A percentile compares a stretch with the other conserved stretches of the same genome.
Evolutionary conservation across 1,140 invertebrate species (phyloP).

Genomic region (Melanaphis sacchari): DNA sequence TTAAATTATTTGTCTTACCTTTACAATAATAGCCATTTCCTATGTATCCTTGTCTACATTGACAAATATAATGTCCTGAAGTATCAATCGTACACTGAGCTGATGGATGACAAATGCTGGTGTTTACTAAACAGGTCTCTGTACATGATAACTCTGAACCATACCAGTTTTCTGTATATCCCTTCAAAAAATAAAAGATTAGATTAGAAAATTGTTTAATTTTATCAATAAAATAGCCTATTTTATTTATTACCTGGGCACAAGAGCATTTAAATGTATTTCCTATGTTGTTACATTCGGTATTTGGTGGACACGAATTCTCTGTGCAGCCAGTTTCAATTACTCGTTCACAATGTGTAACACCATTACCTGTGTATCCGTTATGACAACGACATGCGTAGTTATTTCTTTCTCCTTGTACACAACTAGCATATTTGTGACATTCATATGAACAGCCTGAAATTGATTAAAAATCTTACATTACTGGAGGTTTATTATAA

Average conservation of each 20-base stretch:
- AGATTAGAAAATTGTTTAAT: not conserved
- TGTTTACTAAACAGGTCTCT: constrained; percentile 63
- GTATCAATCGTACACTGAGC: constrained; percentile 70
- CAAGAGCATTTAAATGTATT: constrained; percentile 66
- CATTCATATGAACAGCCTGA: constrained; percentile 60
- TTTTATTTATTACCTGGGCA: constrained; percentile 32
- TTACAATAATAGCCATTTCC: constrained; percentile 76
- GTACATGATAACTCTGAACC: constrained; percentile 64
- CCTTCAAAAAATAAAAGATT: not conserved
- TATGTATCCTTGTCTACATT: constrained; percentile 78
- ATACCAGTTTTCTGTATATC: constrained; percentile 60
- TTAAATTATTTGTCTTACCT: constrained; percentile 33
- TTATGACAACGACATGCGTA: constrained; percentile 72
- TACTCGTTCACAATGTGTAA: constrained; percentile 60
- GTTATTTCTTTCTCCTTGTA: constrained; percentile 62
- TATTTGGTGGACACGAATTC: constrained; percentile 84
- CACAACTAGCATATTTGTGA: constrained; percentile 60
- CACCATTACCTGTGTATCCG: constrained; percentile 70
- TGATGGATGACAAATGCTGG: constrained; percentile 68
- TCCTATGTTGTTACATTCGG: constrained; percentile 78
- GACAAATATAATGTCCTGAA: constrained; percentile 67
- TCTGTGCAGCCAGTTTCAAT: constrained; percentile 79
- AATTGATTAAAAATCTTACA: not conserved
- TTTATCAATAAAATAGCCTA: not conserved
- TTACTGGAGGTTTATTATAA: not conserved